Percentiles rank a stretch among this genome's conserved stretches.
These are phyloP conservation scores for Trachelus troglodyta DNA, from an alignment of 2,888 invertebrate species.

Conservation along the genomic window DNA sequence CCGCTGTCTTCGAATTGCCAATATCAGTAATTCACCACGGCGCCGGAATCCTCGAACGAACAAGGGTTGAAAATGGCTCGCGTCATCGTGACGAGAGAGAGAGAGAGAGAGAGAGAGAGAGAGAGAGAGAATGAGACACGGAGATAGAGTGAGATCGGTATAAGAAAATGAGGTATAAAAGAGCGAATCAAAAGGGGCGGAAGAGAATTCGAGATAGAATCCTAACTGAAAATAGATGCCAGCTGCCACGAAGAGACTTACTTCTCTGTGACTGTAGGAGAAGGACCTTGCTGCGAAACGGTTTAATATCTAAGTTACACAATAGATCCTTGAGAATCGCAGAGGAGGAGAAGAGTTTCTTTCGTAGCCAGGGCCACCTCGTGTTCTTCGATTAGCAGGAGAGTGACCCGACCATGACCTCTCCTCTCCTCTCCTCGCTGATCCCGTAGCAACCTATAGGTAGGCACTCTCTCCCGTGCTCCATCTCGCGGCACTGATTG, in stretches of 20 bases:
- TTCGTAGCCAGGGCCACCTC: constrained; percentile 40
- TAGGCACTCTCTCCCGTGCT: constrained; percentile 57
- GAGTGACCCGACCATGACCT: constrained; percentile 66
- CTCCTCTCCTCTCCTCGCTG: constrained; percentile 46
- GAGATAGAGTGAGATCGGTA: too few species aligned
- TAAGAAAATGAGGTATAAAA: too few species aligned
- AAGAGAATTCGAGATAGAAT: too few species aligned
- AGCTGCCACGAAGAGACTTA: too few species aligned
- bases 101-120: too few species aligned
- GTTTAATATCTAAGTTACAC: constrained; percentile 24
- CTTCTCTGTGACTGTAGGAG: too few species aligned
- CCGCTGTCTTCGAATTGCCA: background rate
- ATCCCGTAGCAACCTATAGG: constrained; percentile 46
- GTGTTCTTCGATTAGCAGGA: constrained; percentile 64
- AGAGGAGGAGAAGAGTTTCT: constrained; percentile 38
- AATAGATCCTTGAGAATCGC: constrained; percentile 16
- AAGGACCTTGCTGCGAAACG: too few species aligned
- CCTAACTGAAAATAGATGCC: too few species aligned
- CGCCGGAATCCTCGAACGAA: background rate
- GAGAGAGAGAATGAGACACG: background rate
- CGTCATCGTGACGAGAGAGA: background rate
- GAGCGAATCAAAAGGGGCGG: too few species aligned
- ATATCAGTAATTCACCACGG: background rate
- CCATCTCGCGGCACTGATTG: constrained; percentile 70
- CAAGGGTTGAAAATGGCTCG: background rate